Percentiles rank a stretch among this genome's conserved stretches.
These are phyloP conservation scores for Drosophila lacteicornis DNA, from an alignment of 1,140 invertebrate genomes.

Conservation along the genomic window DNA sequence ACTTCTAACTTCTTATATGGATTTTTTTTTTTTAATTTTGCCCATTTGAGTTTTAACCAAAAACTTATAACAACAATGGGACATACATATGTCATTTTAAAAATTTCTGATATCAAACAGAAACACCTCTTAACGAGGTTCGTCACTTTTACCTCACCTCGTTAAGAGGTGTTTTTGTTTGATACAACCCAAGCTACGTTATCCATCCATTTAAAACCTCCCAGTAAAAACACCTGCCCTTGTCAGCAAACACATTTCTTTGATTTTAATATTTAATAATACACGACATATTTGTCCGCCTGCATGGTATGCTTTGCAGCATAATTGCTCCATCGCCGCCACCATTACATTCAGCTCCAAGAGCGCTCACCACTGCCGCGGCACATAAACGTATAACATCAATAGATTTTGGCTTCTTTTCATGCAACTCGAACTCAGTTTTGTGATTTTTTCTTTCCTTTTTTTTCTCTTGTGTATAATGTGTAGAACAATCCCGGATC, in stretches of 20 bases:
- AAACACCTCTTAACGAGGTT: too few species aligned
- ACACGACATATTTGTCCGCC: slow-evolving; percentile 53
- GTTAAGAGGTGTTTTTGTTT: too few species aligned
- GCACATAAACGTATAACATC: slow-evolving; percentile 63
- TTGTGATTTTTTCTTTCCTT: slow-evolving; percentile 13
- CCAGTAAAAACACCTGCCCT: background rate
- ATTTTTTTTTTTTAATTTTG: too few species aligned
- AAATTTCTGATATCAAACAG: too few species aligned
- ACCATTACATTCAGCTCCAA: slow-evolving; percentile 24
- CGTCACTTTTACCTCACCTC: too few species aligned
- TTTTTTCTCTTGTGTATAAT: slow-evolving; percentile 16
- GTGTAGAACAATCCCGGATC: slow-evolving; percentile 17
- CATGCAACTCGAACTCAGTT: slow-evolving; percentile 51
- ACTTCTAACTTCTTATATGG: too few species aligned
- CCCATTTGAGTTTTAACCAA: too few species aligned
- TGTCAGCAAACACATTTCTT: slow-evolving; percentile 69
- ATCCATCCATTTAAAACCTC: too few species aligned
- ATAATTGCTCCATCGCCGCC: slow-evolving; percentile 25
- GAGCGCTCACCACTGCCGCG: slow-evolving; percentile 29
- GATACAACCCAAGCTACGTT: too few species aligned
- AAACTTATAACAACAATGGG: too few species aligned
- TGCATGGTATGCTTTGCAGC: slow-evolving; percentile 28
- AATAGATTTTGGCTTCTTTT: slow-evolving; percentile 78
- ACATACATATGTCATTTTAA: too few species aligned
- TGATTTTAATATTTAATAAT: slow-evolving; percentile 75